Percentiles rank a stretch among this genome's conserved stretches.
Conservation (phyloP, 2,797 vertebrate genomes). For the Enteromius viviparus region DNA sequence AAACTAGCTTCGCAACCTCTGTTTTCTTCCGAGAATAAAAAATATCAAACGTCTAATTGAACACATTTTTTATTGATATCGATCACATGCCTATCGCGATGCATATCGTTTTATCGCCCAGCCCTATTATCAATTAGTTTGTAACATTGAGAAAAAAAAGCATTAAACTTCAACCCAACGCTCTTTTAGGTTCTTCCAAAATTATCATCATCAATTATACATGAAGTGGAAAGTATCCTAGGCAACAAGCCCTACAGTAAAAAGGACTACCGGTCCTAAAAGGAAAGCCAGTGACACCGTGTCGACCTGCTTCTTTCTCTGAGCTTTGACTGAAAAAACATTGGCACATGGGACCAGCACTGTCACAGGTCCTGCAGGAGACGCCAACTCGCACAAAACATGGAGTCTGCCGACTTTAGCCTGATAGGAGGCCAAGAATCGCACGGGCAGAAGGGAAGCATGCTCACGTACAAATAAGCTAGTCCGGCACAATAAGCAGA, state of each 20-base stretch:
- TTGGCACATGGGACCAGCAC: conserved; percentile 56
- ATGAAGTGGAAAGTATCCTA: conserved; percentile 98
- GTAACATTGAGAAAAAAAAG: not conserved
- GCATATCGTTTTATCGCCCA: too few species aligned
- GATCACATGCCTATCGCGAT: too few species aligned
- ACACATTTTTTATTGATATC: too few species aligned
- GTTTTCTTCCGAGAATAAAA: too few species aligned
- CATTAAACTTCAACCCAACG: not conserved
- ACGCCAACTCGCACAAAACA: conserved; percentile 27
- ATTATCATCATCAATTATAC: conserved; percentile 93
- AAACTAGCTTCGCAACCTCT: too few species aligned
- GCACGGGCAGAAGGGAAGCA: conserved; percentile 29
- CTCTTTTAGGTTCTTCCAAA: conserved; percentile 93
- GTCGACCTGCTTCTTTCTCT: conserved; percentile 39
- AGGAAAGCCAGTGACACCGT: conserved; percentile 23
- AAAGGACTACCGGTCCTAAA: conserved; percentile 97
- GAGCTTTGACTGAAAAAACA: conserved; percentile 44
- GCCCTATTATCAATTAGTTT: not conserved
- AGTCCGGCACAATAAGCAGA: conserved; percentile 38
- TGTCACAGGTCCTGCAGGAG: conserved; percentile 44
- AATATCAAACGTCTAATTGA: too few species aligned
- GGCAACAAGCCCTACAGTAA: conserved; percentile 99
- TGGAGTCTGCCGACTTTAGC: conserved; percentile 37
- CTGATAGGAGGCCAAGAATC: conserved; percentile 15
- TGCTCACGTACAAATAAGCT: conserved; percentile 35